Evolutionary conservation across 2,797 vertebrate genomes (phyloP), one percentile per base, ranked within the genome.

Genomic region (Gobionotothen gibberifrons): DNA sequence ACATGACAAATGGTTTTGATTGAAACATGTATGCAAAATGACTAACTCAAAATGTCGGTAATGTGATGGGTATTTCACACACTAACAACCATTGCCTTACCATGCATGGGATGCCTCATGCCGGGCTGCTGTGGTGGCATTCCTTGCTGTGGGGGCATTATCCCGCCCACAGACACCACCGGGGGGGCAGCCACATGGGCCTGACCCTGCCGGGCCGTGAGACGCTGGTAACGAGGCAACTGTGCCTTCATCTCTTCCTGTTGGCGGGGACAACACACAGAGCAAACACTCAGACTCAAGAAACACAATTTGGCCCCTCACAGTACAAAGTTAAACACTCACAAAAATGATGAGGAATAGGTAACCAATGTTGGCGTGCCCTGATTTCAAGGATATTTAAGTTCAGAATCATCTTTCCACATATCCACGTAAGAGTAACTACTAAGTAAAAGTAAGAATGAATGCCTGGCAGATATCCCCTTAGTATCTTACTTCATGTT

Each of bases 181-280:
- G 95, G 94, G 72, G 96, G 95, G 90, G 95, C 96, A 89, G 95
- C 95, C 84, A 93, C 94, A 76, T 96, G 92, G 78, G 96, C 93
- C 86, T 97, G 98, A 72, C 97, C 97, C 9, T 95, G 94, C 22
- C 97, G 94, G 81, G 97, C 96, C 78, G 97, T 91, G 79, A 97
- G 96, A 79, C 97, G 96, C 79, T 99, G 97, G 76, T 99, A 99
- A 68, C 98, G 97, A 65, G 96, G 96, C 92, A 98, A 89, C 92
- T 98, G 97, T n/a, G 98, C 96, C 90, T 96, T 95, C 93, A 97
- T 96, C 87, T 99, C 98, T 90, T 99, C 98, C 98, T 99, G 91
- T 80, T 83, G 48, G 54, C 32, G 62, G 82, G 69, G 62, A 85
- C 36, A 83, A 84, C 42, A 89, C 78, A 92, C 43, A 84, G 64